phyloP scores from a whole-genome alignment of 2,113 vertebrate genomes.

The Poeciliopsis turrubarensis region DNA sequence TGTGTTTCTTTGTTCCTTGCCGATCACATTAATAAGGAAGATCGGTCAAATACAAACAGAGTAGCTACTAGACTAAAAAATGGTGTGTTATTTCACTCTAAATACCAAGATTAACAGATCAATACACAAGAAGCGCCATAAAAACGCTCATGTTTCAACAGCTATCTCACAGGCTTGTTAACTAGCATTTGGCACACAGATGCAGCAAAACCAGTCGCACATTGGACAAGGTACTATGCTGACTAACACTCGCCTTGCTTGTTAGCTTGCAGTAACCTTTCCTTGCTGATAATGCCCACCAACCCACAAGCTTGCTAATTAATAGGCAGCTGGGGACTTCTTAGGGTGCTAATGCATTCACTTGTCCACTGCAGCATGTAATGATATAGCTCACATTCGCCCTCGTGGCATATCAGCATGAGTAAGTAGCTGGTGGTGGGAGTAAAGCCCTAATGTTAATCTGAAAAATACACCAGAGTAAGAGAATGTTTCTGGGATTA shows the following conservation, averaged over 20 bases:
- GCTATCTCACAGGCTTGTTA: conserved; percentile 25
- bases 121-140: conserved; percentile 18
- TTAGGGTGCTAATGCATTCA: conserved; percentile 56
- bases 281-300: conserved; percentile 48
- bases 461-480: conserved; percentile 21
- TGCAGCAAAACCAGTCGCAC: conserved; percentile 25
- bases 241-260: conserved; percentile 23
- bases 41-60: conserved; percentile 10
- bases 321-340: conserved; percentile 62
- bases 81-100: conserved; percentile 7
- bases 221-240: conserved; percentile 36
- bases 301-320: conserved; percentile 50
- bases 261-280: conserved; percentile 48
- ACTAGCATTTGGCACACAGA: conserved; percentile 46
- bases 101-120: conserved; percentile 9
- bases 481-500: conserved; percentile 31
- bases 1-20: conserved; percentile 7
- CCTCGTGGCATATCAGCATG: conserved; percentile 25
- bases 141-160: conserved; percentile 14
- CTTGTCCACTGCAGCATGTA: conserved; percentile 62
- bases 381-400: conserved; percentile 53
- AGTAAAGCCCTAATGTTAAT: conserved; percentile 41
- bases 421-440: conserved; percentile 42
- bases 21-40: conserved; percentile 12
- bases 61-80: conserved; percentile 13